phyloP scores from a whole-genome alignment of 2,113 vertebrate species.

The Furnarius figulus region DNA sequence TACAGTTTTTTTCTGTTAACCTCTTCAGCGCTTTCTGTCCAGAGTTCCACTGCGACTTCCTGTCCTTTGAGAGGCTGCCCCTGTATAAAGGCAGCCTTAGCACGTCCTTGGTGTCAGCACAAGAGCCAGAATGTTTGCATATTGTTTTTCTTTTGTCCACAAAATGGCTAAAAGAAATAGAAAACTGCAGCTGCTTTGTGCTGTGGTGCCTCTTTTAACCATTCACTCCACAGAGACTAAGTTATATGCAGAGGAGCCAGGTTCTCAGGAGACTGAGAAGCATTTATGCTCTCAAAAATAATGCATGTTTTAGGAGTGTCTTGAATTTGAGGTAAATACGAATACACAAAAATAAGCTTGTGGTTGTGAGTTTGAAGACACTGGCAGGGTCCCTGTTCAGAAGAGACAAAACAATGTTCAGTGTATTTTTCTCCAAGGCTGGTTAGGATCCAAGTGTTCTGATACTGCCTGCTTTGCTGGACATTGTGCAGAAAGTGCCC shows the following conservation, averaged over 20 bases:
- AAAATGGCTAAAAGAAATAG: neutral
- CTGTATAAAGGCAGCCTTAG: neutral
- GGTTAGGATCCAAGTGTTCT: neutral
- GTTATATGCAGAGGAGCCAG: neutral
- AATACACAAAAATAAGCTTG: neutral
- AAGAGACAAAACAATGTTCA: neutral
- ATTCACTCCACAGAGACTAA: neutral
- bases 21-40: neutral
- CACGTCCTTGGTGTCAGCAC: neutral
- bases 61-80: neutral
- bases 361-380: neutral
- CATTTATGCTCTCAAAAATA: neutral
- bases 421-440: neutral
- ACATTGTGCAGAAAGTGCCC: neutral
- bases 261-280: neutral
- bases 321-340: neutral
- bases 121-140: neutral
- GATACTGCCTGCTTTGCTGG: neutral
- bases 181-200: neutral
- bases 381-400: neutral
- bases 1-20: conserved; percentile 12
- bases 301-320: neutral
- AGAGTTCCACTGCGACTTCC: neutral
- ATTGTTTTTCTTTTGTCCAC: neutral
- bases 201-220: neutral